These are phyloP conservation scores for Catharus ustulatus DNA, from an alignment of 2,797 vertebrate genomes.

Conservation along the genomic window DNA sequence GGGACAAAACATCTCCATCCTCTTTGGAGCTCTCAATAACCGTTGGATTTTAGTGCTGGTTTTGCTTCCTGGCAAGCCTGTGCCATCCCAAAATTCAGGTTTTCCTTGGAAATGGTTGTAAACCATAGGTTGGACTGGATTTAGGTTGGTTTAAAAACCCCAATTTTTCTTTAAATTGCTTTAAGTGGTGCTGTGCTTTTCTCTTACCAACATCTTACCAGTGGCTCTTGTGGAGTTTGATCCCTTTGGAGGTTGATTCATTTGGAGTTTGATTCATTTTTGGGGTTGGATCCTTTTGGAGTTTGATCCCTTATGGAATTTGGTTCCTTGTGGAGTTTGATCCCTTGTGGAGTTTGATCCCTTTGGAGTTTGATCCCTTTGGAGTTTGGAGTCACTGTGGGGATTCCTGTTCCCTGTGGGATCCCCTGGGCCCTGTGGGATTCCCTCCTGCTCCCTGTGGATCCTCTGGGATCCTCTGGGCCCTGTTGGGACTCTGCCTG, in stretches of 20 bases:
- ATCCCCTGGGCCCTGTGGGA: no score
- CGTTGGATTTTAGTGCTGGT: neutral
- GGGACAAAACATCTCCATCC: rapidly evolving
- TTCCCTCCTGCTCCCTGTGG: no score
- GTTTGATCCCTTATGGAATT: no score
- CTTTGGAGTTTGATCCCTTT: no score
- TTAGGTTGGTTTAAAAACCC: rapidly evolving
- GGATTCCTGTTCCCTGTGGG: no score
- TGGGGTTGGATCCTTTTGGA: no score
- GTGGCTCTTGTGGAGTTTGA: neutral
- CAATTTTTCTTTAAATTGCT: neutral
- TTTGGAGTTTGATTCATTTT: no score
- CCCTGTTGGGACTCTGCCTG: no score
- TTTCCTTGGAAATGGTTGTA: neutral
- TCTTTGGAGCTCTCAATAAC: neutral
- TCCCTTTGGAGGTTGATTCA: neutral
- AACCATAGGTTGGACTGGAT: neutral
- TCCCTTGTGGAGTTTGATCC: no score
- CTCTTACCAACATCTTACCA: neutral
- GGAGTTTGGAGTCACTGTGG: no score
- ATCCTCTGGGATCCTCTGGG: no score
- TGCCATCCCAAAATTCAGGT: neutral
- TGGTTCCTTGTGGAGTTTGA: no score
- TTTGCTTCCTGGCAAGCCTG: neutral
- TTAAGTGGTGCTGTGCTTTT: neutral